Evolutionary conservation across 1,140 invertebrate species (phyloP).

Genomic region (Anastrepha obliqua): DNA sequence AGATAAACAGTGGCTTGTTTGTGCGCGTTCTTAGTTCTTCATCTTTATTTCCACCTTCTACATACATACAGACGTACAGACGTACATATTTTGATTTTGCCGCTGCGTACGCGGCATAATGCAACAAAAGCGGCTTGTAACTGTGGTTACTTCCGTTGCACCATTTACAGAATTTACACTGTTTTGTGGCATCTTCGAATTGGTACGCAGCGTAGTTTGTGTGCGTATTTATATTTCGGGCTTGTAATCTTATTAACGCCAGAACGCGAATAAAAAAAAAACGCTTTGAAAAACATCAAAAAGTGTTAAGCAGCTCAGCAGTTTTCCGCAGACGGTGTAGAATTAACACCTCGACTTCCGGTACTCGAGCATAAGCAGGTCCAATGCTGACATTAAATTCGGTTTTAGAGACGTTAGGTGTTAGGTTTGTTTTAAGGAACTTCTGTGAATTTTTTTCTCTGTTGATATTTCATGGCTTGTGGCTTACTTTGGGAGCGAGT

Average conservation of each 20-base stretch:
- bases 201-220: neutral
- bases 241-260: slow-evolving; percentile 12
- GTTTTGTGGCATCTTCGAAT: slow-evolving; percentile 15
- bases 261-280: neutral
- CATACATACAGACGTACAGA: no score
- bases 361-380: neutral
- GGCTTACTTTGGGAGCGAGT: no score
- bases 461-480: no score
- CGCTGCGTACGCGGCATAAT: neutral
- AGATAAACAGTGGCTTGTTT: neutral
- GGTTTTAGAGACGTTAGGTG: no score
- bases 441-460: no score
- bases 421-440: no score
- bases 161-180: neutral
- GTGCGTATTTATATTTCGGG: neutral
- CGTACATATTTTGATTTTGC: neutral
- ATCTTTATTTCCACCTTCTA: neutral
- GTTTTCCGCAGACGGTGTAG: neutral
- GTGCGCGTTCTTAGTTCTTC: neutral
- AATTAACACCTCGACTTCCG: neutral
- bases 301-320: neutral
- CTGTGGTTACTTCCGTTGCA: slow-evolving; percentile 18
- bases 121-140: slow-evolving; percentile 32
- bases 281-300: neutral
- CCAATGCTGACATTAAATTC: no score